Conservation (phyloP, 1,140 invertebrate species). For the Aphelinus certus region DNA sequence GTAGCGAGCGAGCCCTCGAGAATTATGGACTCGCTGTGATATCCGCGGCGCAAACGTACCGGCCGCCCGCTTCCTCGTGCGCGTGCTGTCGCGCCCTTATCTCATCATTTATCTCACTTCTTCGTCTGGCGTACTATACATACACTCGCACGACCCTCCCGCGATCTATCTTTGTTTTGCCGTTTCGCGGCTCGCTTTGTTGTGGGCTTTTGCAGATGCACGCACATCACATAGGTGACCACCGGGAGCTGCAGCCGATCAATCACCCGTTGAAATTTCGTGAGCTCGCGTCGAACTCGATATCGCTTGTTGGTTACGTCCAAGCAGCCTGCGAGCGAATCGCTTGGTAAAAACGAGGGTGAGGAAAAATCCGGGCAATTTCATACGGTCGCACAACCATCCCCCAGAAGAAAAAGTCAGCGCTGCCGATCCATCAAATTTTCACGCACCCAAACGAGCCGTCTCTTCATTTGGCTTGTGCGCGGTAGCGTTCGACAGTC, state of each 20-base stretch:
- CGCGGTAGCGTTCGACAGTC: too few relatives aligned
- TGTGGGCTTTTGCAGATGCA: constrained; percentile 5
- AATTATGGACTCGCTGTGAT: constrained; percentile 57
- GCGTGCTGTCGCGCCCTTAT: not conserved
- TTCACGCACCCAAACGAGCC: too few relatives aligned
- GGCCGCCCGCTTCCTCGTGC: constrained; percentile 3
- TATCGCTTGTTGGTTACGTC: too few relatives aligned
- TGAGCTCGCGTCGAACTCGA: not conserved
- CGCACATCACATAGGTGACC: constrained; percentile 18
- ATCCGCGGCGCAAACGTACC: constrained; percentile 51
- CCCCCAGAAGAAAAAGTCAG: too few relatives aligned
- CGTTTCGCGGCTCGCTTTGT: constrained; percentile 11
- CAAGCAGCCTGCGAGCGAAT: too few relatives aligned
- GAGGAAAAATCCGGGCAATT: not conserved
- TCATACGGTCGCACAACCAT: not conserved
- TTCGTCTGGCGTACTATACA: not conserved
- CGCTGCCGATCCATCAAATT: too few relatives aligned
- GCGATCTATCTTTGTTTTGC: constrained; percentile 32
- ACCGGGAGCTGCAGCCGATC: not conserved
- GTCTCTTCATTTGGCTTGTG: too few relatives aligned
- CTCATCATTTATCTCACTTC: constrained; percentile 32
- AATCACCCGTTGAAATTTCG: constrained; percentile 8
- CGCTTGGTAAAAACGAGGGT: too few relatives aligned
- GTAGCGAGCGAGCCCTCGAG: constrained; percentile 47
- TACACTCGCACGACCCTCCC: not conserved